phyloP scores from a whole-genome alignment of 2,888 invertebrate genomes.

The Hyppa rectilinea region DNA sequence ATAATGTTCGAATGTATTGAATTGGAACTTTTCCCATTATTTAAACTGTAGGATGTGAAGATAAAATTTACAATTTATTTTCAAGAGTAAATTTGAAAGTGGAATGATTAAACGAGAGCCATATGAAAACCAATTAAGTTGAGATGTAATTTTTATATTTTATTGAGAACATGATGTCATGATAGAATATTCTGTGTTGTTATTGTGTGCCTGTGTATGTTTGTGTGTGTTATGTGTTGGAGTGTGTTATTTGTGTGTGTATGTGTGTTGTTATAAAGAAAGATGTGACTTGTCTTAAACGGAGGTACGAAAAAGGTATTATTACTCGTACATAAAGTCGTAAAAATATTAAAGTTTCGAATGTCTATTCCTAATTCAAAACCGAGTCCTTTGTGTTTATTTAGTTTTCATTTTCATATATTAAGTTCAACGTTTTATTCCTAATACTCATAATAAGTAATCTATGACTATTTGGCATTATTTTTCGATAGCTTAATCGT shows the following conservation, averaged over 20 bases:
- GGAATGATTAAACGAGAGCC: constrained; percentile 13
- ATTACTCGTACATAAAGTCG: no score
- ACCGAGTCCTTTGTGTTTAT: not conserved
- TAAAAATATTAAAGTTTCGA: not conserved
- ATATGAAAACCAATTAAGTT: not conserved
- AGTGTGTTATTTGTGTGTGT: no score
- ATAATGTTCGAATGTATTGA: constrained; percentile 20
- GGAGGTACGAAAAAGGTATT: not conserved
- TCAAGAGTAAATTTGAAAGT: constrained; percentile 22
- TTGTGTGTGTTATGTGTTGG: no score
- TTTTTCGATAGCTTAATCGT: no score
- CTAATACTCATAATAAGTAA: no score
- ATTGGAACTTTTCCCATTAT: constrained; percentile 16
- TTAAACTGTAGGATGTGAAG: not conserved
- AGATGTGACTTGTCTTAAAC: not conserved
- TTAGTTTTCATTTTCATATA: constrained; percentile 12
- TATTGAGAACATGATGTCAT: not conserved
- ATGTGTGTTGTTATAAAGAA: not conserved
- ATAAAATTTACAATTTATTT: constrained; percentile 10
- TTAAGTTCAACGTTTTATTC: no score
- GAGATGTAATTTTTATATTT: not conserved
- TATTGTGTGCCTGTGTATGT: no score
- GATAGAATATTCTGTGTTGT: no score
- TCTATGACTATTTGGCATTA: no score
- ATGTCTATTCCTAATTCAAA: not conserved